Percentiles rank a stretch among this genome's conserved stretches.
Conservation (phyloP, 2,113 vertebrate species). For the Maccullochella peelii region DNA sequence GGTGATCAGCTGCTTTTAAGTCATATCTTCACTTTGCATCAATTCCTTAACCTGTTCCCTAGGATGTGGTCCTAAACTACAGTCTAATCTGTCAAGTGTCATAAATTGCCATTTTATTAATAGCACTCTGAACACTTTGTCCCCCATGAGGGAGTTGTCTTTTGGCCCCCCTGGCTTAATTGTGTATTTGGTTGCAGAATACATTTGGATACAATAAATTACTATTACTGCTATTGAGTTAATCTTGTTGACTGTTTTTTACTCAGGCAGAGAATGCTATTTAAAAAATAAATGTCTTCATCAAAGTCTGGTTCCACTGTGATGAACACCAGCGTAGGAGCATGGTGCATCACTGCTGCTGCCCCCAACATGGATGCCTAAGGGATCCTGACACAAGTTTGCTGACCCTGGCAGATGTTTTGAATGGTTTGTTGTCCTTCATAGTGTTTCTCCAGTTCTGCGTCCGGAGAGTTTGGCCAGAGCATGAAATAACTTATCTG, state of each 20-base stretch:
- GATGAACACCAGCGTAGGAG: constrained; percentile 15
- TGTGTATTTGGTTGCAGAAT: background rate
- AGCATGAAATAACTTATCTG: constrained; percentile 21
- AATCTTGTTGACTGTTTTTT: no score
- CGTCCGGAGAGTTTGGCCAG: constrained; percentile 12
- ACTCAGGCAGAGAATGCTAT: no score
- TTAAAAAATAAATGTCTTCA: background rate
- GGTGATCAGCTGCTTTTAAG: background rate
- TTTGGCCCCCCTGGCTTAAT: background rate
- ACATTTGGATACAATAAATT: background rate
- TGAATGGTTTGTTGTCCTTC: constrained; percentile 36
- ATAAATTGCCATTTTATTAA: constrained; percentile 12
- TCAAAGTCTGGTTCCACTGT: constrained; percentile 36
- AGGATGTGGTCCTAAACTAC: background rate
- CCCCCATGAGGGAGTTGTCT: background rate
- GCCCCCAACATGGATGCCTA: constrained; percentile 33
- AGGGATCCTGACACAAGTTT: constrained; percentile 43
- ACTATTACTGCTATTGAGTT: no score
- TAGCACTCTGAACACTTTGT: constrained; percentile 4
- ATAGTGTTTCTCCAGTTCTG: constrained; percentile 6
- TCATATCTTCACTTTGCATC: background rate
- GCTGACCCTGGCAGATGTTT: constrained; percentile 22
- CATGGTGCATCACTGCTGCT: constrained; percentile 10
- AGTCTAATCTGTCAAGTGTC: constrained; percentile 7
- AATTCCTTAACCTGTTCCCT: background rate